A percentile compares a stretch with the other conserved stretches of the same genome.
Evolutionary conservation across 2,888 invertebrate species (phyloP).

Genomic region (Pollenia griseotomentosa): DNA sequence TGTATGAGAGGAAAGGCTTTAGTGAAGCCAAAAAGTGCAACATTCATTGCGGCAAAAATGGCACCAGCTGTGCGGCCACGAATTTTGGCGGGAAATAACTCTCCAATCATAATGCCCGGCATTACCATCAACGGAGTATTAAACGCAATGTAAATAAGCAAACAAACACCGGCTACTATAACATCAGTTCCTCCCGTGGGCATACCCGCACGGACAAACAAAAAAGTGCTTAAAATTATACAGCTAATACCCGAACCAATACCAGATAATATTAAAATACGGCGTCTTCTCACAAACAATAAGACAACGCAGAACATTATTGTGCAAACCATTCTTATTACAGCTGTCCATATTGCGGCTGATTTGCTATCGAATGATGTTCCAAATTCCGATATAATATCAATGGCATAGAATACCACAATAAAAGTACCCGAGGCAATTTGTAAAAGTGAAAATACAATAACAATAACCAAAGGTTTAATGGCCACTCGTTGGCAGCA

Average conservation of each 20-base stretch:
- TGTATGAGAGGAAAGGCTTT: slow-evolving; percentile 89
- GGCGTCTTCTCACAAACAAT: slow-evolving; percentile 87
- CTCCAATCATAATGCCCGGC: slow-evolving; percentile 91
- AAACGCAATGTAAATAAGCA: slow-evolving; percentile 89
- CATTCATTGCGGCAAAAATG: slow-evolving; percentile 89
- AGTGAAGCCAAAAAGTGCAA: slow-evolving; percentile 88
- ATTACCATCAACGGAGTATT: slow-evolving; percentile 91
- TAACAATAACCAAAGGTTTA: slow-evolving; percentile 90
- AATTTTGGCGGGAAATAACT: slow-evolving; percentile 89
- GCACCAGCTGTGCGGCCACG: slow-evolving; percentile 90
- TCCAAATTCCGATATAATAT: slow-evolving; percentile 87
- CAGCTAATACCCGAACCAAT: slow-evolving; percentile 88
- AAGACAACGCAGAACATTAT: slow-evolving; percentile 88
- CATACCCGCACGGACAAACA: slow-evolving; percentile 82
- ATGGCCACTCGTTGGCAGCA: slow-evolving; percentile 87
- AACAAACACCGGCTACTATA: slow-evolving; percentile 81
- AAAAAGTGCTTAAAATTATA: slow-evolving; percentile 86
- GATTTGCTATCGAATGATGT: slow-evolving; percentile 85
- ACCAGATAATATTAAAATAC: slow-evolving; percentile 88
- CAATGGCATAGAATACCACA: slow-evolving; percentile 91
- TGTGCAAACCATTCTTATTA: slow-evolving; percentile 88
- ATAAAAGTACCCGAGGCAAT: slow-evolving; percentile 91
- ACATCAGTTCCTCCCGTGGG: slow-evolving; percentile 79
- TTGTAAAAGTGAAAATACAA: slow-evolving; percentile 89
- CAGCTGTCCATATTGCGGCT: slow-evolving; percentile 89